phyloP scores from a whole-genome alignment of 1,140 invertebrate genomes.

The Aphelenchoides fujianensis region DNA sequence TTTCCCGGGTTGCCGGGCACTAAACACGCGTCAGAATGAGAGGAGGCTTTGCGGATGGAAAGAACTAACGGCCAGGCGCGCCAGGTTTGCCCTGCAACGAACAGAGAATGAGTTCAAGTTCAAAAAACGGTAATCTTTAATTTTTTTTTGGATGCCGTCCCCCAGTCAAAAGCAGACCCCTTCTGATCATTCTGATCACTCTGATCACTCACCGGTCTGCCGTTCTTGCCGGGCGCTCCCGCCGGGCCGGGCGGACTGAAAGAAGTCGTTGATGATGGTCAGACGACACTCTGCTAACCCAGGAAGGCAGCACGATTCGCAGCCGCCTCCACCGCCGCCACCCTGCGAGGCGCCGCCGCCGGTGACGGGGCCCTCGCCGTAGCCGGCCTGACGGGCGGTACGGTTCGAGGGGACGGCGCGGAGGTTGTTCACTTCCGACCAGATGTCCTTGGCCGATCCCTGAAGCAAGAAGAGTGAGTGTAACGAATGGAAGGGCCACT shows the following conservation, averaged over 20 bases:
- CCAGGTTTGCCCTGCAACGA: constrained; percentile 23
- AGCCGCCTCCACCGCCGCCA: constrained; percentile 44
- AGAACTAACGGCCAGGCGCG: constrained; percentile 25
- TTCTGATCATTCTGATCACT: too few species aligned
- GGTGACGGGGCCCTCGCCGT: constrained; percentile 40
- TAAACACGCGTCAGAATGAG: not conserved
- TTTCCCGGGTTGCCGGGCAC: constrained; percentile 38
- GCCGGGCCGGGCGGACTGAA: constrained; percentile 39
- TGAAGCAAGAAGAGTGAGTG: too few species aligned
- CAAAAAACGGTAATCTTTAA: not conserved
- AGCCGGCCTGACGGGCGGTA: constrained; percentile 56
- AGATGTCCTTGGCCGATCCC: constrained; percentile 60
- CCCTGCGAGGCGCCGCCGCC: constrained; percentile 29
- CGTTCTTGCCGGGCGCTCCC: constrained; percentile 31
- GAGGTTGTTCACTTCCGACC: constrained; percentile 54
- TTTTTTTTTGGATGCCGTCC: not conserved
- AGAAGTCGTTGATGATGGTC: not conserved
- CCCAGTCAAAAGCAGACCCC: too few species aligned
- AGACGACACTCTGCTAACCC: constrained; percentile 8
- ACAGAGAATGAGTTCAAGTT: not conserved
- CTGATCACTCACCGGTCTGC: too few species aligned
- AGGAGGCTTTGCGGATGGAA: not conserved
- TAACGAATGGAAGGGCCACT: too few species aligned
- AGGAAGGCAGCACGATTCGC: constrained; percentile 54
- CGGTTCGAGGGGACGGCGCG: constrained; percentile 38